phyloP scores from a whole-genome alignment of 35 echinoderm and acorn worm species.

The Heliocidaris tuberculata region DNA sequence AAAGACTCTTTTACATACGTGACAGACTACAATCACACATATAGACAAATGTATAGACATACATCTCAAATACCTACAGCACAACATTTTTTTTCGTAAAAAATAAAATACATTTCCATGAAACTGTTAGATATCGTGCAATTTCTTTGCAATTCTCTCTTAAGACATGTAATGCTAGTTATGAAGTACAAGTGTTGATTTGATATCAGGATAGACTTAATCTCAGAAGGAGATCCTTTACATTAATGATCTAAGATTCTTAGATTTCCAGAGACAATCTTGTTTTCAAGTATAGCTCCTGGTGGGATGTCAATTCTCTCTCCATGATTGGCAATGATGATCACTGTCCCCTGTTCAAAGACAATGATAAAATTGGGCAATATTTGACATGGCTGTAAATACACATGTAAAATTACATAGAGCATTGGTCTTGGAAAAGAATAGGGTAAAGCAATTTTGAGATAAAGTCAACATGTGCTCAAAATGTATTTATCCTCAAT shows the following conservation, averaged over 20 bases:
- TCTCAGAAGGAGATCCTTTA: not conserved
- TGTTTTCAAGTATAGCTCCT: slow-evolving; percentile 91
- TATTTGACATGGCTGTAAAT: not conserved
- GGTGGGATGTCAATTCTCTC: slow-evolving; percentile 97
- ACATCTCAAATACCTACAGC: no score
- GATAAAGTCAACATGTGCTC: no score
- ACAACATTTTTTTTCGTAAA: not conserved
- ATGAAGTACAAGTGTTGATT: not conserved
- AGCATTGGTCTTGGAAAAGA: no score
- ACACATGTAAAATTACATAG: not conserved
- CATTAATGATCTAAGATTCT: slow-evolving; percentile 90
- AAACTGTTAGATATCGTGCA: not conserved
- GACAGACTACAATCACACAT: no score
- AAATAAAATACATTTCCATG: not conserved
- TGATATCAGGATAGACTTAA: not conserved
- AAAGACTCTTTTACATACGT: no score
- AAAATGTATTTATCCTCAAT: no score
- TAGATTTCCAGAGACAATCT: slow-evolving; percentile 96
- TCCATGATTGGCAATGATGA: slow-evolving; percentile 99
- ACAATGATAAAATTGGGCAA: slow-evolving; percentile 29
- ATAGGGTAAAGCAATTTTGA: no score
- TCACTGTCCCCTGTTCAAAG: slow-evolving; percentile 88
- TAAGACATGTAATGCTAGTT: not conserved
- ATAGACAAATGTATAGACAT: no score
- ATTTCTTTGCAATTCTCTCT: not conserved